These are phyloP conservation scores for Papilio gigon DNA, from an alignment of 2,888 invertebrate species.

Conservation along the genomic window DNA sequence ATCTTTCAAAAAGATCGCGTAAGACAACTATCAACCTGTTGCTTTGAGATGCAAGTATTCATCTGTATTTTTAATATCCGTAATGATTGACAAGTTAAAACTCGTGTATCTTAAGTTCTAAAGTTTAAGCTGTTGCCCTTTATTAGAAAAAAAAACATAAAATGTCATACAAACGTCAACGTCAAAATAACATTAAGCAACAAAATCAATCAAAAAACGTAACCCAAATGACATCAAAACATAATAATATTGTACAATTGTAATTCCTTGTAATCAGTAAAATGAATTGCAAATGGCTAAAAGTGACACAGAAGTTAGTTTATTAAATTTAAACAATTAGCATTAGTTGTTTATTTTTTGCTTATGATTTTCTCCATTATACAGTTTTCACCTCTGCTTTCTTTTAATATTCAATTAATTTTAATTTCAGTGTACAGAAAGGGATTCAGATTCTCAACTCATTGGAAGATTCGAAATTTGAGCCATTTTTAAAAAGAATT, in stretches of 20 bases:
- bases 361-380: background rate
- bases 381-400: background rate
- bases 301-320: slow-evolving; percentile 60
- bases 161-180: too few species aligned
- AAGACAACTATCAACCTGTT: too few species aligned
- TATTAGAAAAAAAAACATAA: too few species aligned
- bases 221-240: background rate
- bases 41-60: too few species aligned
- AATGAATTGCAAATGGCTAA: slow-evolving; percentile 67
- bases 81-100: too few species aligned
- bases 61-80: too few species aligned
- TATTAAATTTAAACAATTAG: background rate
- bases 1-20: too few species aligned
- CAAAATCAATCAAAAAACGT: too few species aligned
- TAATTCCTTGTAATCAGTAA: slow-evolving; percentile 26
- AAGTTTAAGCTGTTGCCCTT: too few species aligned
- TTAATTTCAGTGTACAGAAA: slow-evolving; percentile 63
- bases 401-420: slow-evolving; percentile 27
- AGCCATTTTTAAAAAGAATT: slow-evolving; percentile 71
- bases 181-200: background rate
- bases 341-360: background rate
- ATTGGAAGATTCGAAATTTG: slow-evolving; percentile 69
- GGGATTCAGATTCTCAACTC: slow-evolving; percentile 65
- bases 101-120: too few species aligned
- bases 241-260: background rate